Percentiles rank a stretch among this genome's conserved stretches.
phyloP scores from a whole-genome alignment of 1,140 invertebrate genomes.

The Vollenhovia emeryi region DNA sequence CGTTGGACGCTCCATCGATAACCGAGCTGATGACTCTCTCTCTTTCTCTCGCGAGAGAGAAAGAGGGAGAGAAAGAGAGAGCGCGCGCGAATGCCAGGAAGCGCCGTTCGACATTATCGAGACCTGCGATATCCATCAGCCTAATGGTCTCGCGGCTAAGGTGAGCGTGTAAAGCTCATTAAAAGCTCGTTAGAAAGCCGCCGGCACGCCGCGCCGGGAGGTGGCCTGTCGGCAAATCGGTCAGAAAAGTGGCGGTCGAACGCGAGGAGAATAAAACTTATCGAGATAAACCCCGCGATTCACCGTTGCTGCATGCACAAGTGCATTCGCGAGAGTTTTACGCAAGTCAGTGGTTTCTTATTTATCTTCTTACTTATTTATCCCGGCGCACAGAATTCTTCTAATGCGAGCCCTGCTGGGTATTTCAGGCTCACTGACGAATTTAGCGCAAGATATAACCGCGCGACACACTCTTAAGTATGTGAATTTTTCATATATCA shows the following conservation, averaged over 20 bases:
- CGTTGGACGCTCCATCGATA: constrained; percentile 24
- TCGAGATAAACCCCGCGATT: constrained; percentile 24
- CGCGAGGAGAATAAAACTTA: constrained; percentile 22
- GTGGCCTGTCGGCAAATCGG: constrained; percentile 38
- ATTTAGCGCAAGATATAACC: too few species aligned
- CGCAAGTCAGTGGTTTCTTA: neutral
- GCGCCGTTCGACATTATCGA: constrained; percentile 69
- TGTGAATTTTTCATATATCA: too few species aligned
- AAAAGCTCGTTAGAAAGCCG: constrained; percentile 76
- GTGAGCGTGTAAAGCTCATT: constrained; percentile 71
- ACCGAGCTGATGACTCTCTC: constrained; percentile 36
- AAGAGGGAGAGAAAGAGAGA: neutral
- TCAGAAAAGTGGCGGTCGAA: constrained; percentile 23
- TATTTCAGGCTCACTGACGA: neutral
- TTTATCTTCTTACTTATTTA: neutral
- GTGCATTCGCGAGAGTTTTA: neutral
- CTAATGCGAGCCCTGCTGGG: too few species aligned
- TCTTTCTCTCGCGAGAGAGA: constrained; percentile 30
- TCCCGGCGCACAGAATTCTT: neutral
- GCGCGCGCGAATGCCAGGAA: constrained; percentile 17
- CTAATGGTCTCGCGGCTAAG: constrained; percentile 53
- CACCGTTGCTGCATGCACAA: neutral
- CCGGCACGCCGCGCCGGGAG: neutral
- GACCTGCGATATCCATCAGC: constrained; percentile 68
- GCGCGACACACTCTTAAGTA: too few species aligned